A percentile compares a stretch with the other conserved stretches of the same genome.
Evolutionary conservation across 92 coral and sea anemone species (phyloP).

Genomic region (Bergia sp.): DNA sequence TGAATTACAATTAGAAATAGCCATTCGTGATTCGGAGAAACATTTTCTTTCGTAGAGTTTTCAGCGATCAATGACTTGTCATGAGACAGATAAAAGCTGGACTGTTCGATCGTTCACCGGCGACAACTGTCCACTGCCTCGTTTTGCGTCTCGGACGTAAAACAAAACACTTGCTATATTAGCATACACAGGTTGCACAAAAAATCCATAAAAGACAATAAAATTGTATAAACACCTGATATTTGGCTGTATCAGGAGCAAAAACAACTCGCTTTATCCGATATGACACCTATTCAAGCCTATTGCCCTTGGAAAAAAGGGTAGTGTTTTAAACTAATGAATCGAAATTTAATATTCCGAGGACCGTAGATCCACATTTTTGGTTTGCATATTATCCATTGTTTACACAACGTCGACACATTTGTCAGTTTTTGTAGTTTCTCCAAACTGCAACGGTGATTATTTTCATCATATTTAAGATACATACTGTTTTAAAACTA

Average conservation of each 20-base stretch:
- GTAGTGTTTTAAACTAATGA: too few species aligned
- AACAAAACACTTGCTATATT: slow-evolving; percentile 5
- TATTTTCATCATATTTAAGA: too few species aligned
- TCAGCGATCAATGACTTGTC: neutral
- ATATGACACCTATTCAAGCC: too few species aligned
- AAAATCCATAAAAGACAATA: slow-evolving; percentile 27
- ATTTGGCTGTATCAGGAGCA: neutral
- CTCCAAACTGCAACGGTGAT: neutral
- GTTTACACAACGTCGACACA: neutral
- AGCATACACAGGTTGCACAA: slow-evolving; percentile 8
- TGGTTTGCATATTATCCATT: neutral
- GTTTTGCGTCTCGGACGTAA: neutral
- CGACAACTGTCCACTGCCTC: neutral
- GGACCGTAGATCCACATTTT: neutral
- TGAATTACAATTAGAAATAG: too few species aligned
- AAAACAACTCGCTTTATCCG: neutral
- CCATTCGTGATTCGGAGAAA: neutral
- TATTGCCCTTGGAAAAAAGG: too few species aligned
- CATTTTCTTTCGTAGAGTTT: neutral
- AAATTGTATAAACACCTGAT: slow-evolving; percentile 26
- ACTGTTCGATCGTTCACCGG: neutral
- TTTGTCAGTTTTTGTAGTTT: too few species aligned
- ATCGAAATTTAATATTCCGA: neutral
- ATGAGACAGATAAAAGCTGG: too few species aligned
- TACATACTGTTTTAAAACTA: neutral